Percentiles rank a stretch among this genome's conserved stretches.
These are phyloP conservation scores for Synchiropus splendidus DNA, from an alignment of 2,113 vertebrate species.

Conservation along the genomic window DNA sequence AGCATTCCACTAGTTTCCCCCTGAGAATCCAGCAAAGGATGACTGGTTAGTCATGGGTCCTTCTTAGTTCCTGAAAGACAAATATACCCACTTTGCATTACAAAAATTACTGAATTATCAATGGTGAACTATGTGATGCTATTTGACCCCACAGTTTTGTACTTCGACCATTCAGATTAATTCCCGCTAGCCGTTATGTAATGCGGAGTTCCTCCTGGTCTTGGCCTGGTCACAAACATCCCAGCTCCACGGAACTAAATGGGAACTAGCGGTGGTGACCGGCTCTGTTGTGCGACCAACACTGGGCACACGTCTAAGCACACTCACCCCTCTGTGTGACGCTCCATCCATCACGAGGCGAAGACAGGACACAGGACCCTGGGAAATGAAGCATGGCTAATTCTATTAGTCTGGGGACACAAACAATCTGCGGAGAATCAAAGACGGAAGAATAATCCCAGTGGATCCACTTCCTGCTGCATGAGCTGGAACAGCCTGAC, in stretches of 20 bases:
- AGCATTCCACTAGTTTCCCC: too few species aligned
- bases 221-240: slow-evolving; percentile 20
- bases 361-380: slow-evolving; percentile 55
- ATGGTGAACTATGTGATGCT: too few species aligned
- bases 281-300: slow-evolving; percentile 34
- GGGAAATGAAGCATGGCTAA: slow-evolving; percentile 69
- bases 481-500: slow-evolving; percentile 44
- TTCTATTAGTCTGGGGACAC: slow-evolving; percentile 63
- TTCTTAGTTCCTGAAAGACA: too few species aligned
- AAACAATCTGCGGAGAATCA: slow-evolving; percentile 64
- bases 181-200: too few species aligned
- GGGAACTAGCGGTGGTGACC: slow-evolving; percentile 23
- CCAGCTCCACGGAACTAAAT: slow-evolving; percentile 19
- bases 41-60: too few species aligned
- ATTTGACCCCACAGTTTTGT: too few species aligned
- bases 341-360: slow-evolving; percentile 56
- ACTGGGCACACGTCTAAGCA: slow-evolving; percentile 48
- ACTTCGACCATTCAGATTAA: too few species aligned
- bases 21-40: too few species aligned
- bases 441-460: slow-evolving; percentile 51
- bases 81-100: too few species aligned
- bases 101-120: too few species aligned
- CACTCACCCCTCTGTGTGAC: slow-evolving; percentile 44
- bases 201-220: neutral
- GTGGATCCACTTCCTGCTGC: slow-evolving; percentile 43